Evolutionary conservation across 1,140 invertebrate species (phyloP), one percentile per base, ranked within the genome.

Genomic region (Aphelinus certus): DNA sequence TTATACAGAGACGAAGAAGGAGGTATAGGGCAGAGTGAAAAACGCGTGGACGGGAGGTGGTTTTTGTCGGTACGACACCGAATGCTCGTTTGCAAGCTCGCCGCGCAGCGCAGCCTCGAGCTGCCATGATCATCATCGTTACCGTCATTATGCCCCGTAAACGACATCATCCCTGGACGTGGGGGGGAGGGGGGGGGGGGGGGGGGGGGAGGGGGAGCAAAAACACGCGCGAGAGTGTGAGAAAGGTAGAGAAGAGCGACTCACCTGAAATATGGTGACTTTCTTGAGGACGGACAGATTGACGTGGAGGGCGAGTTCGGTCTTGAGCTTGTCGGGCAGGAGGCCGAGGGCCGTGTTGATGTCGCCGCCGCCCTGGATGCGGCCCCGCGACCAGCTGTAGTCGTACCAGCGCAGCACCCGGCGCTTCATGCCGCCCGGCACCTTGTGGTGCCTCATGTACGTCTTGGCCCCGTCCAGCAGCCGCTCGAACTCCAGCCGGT

Each of bases 401-500:
- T 98, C 97, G 85, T 98, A 98, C 97, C 97, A 98, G 7, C 97
- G 90, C 42, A 98, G 92, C 4, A 98, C 97, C 45, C 97, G 88
- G 48, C 95, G 90, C 85, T 98, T 98, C 94, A 98, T 97, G 6
- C 95, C 95, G 45, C 94, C 93, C 1, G 97, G 97, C 4, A 98
- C 97, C 89, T 97, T 98, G 87, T 98, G 97, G 85, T 97, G 96
- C 80, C 96, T 90, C 97, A 98, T 98, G 83, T 98, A 98, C 2
- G 96, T 94, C 86, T 98, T 98, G 56, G 97, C 97, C 65, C 96
- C 96, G 86, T 98, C 97, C 79, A 98, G 88, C 4, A 98, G 90
- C 79, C 96, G 88, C 88, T 98, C 97, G 84, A 98, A 98, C 88
- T 98, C 97, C 71, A 98, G 89, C 45, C 97, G 91, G 87, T 97